A percentile compares a stretch with the other conserved stretches of the same genome.
These are phyloP conservation scores for Lasiurus cinereus DNA, from an alignment of 2,113 vertebrate species.

Conservation along the genomic window DNA sequence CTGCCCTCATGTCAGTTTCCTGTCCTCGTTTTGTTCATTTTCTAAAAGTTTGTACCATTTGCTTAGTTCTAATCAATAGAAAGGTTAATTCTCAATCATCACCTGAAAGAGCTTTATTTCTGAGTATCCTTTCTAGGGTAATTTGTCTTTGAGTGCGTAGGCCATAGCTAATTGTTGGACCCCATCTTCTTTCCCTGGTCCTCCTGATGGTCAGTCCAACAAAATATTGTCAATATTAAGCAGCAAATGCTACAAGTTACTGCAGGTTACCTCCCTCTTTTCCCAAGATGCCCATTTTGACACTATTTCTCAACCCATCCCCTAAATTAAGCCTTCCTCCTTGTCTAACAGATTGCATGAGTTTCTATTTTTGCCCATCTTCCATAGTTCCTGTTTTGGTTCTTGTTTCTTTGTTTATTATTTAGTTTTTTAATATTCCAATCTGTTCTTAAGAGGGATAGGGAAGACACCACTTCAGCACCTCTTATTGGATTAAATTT, in stretches of 20 bases:
- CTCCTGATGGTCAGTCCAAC: not conserved
- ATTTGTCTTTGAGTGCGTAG: not conserved
- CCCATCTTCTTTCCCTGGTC: not conserved
- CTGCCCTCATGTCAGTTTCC: not conserved
- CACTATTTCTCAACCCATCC: not conserved
- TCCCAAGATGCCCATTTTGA: not conserved
- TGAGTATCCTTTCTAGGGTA: not conserved
- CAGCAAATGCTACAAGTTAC: not conserved
- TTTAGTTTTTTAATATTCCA: not conserved
- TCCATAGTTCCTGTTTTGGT: not conserved
- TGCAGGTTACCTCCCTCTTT: not conserved
- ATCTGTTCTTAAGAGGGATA: not conserved
- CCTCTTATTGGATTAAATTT: not conserved
- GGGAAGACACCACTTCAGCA: not conserved
- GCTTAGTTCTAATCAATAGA: not conserved
- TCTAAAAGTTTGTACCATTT: not conserved
- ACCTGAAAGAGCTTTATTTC: not conserved
- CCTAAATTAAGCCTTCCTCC: not conserved
- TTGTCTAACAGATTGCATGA: not conserved
- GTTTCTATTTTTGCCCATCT: not conserved
- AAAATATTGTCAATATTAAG: not conserved
- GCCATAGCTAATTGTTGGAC: not conserved
- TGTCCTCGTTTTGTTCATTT: not conserved
- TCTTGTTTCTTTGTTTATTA: not conserved
- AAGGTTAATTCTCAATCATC: not conserved